A percentile compares a stretch with the other conserved stretches of the same genome.
Evolutionary conservation across 2,888 invertebrate genomes (phyloP).

Genomic region (Tinea pellionella): DNA sequence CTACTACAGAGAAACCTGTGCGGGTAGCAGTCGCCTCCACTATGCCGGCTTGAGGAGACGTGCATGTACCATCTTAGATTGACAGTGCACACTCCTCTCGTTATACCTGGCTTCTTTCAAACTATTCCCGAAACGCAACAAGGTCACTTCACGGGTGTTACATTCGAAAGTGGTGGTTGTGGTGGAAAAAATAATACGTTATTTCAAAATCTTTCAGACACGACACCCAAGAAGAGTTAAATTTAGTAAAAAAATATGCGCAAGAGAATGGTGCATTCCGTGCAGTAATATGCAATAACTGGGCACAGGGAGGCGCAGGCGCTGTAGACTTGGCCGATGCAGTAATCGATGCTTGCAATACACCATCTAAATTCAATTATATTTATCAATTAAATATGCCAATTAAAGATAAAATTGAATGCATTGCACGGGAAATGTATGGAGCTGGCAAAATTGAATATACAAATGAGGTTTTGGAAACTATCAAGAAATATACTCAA

Average conservation of each 20-base stretch:
- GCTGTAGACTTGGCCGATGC: slow-evolving; percentile 88
- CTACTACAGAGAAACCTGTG: too few species aligned
- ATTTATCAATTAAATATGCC: slow-evolving; percentile 78
- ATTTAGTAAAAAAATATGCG: slow-evolving; percentile 79
- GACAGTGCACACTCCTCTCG: too few species aligned
- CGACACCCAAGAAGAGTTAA: slow-evolving; percentile 87
- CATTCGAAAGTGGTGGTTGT: too few species aligned
- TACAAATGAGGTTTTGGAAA: slow-evolving; percentile 75
- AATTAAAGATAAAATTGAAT: slow-evolving; percentile 87
- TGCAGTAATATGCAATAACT: slow-evolving; percentile 90
- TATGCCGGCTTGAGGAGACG: too few species aligned
- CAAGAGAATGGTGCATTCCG: slow-evolving; percentile 84
- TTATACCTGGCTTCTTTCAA: too few species aligned
- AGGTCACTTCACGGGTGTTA: too few species aligned
- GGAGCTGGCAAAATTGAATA: slow-evolving; percentile 91
- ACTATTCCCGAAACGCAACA: too few species aligned
- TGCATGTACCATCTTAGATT: too few species aligned
- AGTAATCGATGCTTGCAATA: slow-evolving; percentile 81
- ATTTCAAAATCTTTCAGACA: slow-evolving; percentile 63
- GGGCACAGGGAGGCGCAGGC: slow-evolving; percentile 90
- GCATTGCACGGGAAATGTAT: slow-evolving; percentile 93
- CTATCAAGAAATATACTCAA: slow-evolving; percentile 76
- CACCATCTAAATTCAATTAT: slow-evolving; percentile 72
- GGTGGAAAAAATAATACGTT: background rate
- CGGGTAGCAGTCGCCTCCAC: too few species aligned